phyloP scores from a whole-genome alignment of 2,113 vertebrate genomes.

The Aspidoscelis tigris region DNA sequence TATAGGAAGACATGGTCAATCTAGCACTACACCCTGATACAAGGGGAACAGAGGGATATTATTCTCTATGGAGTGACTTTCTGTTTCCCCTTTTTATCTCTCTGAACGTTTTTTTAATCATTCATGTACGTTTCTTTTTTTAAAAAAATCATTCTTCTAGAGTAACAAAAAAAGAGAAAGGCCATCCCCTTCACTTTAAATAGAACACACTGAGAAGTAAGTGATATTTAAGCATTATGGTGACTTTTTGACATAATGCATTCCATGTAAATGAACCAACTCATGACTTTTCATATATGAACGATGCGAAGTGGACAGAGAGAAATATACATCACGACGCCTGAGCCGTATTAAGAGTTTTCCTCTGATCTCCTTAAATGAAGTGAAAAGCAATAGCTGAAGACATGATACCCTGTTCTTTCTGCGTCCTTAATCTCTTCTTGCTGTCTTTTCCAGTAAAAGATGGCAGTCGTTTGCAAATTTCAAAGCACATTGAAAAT shows the following conservation, averaged over 20 bases:
- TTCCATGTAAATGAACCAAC: neutral
- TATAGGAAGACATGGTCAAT: no score
- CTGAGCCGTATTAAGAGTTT: neutral
- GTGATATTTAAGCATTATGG: neutral
- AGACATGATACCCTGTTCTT: neutral
- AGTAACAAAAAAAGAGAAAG: neutral
- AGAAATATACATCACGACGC: neutral
- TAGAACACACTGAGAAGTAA: neutral
- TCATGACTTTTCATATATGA: neutral
- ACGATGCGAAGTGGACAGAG: neutral
- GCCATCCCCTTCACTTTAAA: neutral
- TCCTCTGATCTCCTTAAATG: neutral
- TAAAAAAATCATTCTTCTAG: neutral
- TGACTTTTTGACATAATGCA: neutral
- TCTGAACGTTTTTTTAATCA: neutral
- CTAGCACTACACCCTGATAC: no score
- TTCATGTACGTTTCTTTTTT: neutral
- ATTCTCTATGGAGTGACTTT: no score
- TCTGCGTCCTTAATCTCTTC: neutral
- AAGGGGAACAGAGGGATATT: no score
- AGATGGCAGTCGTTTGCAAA: neutral
- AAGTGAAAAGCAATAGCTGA: neutral
- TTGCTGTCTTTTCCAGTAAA: neutral
- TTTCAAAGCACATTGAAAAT: neutral
- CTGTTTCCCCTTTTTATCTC: neutral